phyloP scores from a whole-genome alignment of 2,113 vertebrate genomes.

The Anolis carolinensis region DNA sequence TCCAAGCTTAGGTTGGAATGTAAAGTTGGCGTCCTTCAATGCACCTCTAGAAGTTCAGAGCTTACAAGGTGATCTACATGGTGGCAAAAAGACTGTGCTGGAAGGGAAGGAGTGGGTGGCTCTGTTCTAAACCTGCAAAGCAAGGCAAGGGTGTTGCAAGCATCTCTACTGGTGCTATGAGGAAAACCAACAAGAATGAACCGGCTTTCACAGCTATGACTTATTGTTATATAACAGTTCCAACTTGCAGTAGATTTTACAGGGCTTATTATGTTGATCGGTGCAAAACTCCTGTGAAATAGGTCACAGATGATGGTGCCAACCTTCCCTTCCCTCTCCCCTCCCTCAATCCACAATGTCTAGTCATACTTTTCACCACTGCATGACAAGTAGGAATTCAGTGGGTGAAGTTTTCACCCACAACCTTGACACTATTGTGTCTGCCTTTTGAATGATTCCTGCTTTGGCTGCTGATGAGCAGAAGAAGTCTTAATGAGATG shows the following conservation, averaged over 20 bases:
- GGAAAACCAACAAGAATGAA: not conserved
- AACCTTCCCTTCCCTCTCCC: not conserved
- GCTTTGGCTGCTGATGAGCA: not conserved
- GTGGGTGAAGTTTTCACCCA: not conserved
- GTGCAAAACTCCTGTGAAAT: not conserved
- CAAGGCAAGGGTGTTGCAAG: not conserved
- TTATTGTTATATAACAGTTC: conserved; percentile 8
- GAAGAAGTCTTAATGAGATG: not conserved
- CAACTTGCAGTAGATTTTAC: not conserved
- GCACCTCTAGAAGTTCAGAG: not conserved
- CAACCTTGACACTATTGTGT: not conserved
- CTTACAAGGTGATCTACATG: not conserved
- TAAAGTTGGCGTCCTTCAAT: conserved; percentile 3
- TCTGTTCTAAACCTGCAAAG: not conserved
- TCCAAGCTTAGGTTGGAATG: conserved; percentile 34
- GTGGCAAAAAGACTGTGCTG: not conserved
- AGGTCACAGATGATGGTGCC: not conserved
- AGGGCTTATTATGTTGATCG: not conserved
- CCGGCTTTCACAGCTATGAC: not conserved
- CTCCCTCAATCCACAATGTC: not conserved
- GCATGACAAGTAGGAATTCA: conserved; percentile 5
- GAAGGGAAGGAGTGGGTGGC: not conserved
- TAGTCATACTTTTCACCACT: not conserved
- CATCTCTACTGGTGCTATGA: not conserved
- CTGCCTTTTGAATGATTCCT: not conserved